phyloP scores from a whole-genome alignment of 1,140 invertebrate genomes.

The Asbolus verrucosus region DNA sequence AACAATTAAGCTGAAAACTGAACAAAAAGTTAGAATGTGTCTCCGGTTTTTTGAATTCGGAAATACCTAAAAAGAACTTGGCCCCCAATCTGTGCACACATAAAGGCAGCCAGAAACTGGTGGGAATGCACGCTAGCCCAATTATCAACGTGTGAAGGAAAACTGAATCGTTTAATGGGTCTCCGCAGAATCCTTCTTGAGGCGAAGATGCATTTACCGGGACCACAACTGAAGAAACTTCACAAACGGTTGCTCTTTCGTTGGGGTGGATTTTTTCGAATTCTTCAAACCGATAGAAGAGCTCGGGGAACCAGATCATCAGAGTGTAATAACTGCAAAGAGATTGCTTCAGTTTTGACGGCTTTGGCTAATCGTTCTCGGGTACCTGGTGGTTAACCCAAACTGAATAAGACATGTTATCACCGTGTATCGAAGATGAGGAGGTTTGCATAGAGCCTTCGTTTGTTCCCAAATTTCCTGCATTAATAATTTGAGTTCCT shows the following conservation, averaged over 20 bases:
- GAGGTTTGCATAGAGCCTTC: slow-evolving; percentile 75
- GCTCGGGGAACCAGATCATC: slow-evolving; percentile 87
- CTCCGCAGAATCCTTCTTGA: slow-evolving; percentile 70
- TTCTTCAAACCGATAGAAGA: slow-evolving; percentile 81
- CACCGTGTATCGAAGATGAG: slow-evolving; percentile 77
- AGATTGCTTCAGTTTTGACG: background rate
- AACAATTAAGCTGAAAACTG: slow-evolving; percentile 79
- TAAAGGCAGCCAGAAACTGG: slow-evolving; percentile 77
- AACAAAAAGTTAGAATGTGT: slow-evolving; percentile 58
- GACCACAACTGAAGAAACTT: slow-evolving; percentile 72
- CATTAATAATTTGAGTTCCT: slow-evolving; percentile 74
- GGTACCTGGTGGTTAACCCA: slow-evolving; percentile 76
- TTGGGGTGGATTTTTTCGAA: slow-evolving; percentile 74
- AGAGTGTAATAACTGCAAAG: slow-evolving; percentile 79
- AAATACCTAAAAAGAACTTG: slow-evolving; percentile 81
- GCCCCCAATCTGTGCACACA: slow-evolving; percentile 79
- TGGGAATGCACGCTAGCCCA: slow-evolving; percentile 79
- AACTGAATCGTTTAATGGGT: slow-evolving; percentile 73
- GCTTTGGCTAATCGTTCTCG: slow-evolving; percentile 32
- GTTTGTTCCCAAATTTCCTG: slow-evolving; percentile 76
- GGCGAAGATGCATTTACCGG: slow-evolving; percentile 50
- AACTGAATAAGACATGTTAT: slow-evolving; percentile 81
- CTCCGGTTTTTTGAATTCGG: slow-evolving; percentile 60
- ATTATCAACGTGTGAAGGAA: slow-evolving; percentile 79
- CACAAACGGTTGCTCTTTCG: slow-evolving; percentile 76